Conservation (phyloP, 2,113 vertebrate genomes). For the Ammospiza nelsoni region DNA sequence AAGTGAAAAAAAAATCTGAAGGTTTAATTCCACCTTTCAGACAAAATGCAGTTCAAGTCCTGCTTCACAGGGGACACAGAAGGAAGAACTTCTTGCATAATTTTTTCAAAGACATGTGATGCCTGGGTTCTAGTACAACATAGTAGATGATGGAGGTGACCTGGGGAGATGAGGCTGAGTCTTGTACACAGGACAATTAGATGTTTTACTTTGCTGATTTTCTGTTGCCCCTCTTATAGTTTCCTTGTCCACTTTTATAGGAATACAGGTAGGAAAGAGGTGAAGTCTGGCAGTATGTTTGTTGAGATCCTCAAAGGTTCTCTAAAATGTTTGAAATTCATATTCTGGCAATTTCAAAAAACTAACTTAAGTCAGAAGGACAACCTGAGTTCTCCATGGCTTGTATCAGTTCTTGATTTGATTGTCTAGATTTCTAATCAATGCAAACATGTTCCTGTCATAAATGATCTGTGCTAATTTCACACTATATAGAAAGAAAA, state of each 20-base stretch:
- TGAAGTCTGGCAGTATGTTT: neutral
- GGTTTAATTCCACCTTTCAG: neutral
- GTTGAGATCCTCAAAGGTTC: neutral
- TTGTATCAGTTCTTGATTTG: neutral
- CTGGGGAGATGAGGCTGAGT: neutral
- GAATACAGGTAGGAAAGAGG: neutral
- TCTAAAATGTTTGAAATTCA: neutral
- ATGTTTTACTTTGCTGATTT: neutral
- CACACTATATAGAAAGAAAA: neutral
- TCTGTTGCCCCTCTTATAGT: neutral
- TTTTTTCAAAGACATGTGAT: neutral
- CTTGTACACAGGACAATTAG: rapidly evolving
- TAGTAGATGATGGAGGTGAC: neutral
- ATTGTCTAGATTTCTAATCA: neutral
- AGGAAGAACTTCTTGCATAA: neutral
- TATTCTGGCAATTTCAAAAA: neutral
- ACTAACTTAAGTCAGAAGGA: neutral
- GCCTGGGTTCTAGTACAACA: neutral
- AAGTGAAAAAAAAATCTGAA: neutral
- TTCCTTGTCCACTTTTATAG: neutral
- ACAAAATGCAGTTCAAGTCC: neutral
- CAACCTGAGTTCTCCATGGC: neutral
- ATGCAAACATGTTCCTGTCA: neutral
- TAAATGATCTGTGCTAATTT: neutral
- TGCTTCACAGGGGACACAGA: neutral